Base-by-base conservation (phyloP, 2,888 invertebrate genomes). In the Pristionchus arcanus region DNA sequence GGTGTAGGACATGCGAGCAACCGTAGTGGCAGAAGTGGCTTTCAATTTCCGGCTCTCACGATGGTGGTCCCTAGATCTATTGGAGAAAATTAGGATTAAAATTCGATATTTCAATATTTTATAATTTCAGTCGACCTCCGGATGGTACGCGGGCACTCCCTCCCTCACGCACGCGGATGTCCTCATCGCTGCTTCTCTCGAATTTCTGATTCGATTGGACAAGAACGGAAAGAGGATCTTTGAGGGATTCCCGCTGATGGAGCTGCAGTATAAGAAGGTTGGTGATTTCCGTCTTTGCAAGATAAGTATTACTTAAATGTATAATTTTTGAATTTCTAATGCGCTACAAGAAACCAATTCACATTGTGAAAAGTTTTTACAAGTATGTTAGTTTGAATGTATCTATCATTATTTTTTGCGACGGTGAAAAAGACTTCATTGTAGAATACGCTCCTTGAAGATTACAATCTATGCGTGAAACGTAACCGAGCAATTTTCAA, bases 81-180 rank as follows among this genome's bases (percentile, higher is more conserved):
- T n/a, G n/a, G n/a, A n/a, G n/a, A n/a, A n/a, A n/a, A n/a, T n/a
- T n/a, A n/a, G 42, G 11, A 49, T 49, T 7, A 11, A 7, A 49
- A 49, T 11, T 9, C 9, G 11, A n/a, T 25, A 11, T 63, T n/a
- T n/a, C n/a, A n/a, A n/a, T n/a, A n/a, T n/a, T n/a, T n/a, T n/a
- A n/a, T n/a, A n/a, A n/a, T 71, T 49, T 1, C n/a, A 81, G 81
- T 81, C 81, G 11, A 42, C 81, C n/a, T 42, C 81, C 49, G 81
- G 49, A 1, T 81, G 81, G 81, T 42, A 34, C 42, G 81, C 81
- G 28, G 25, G 25, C n/a, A 81, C 81, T 49, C 81, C 42, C 49
- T 19, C 1, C 3, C 71, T 71, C 31, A 81, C 81, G 2, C 55
- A 55, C 28, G 83, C 83, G 9, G 83, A 83, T 28, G 53, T 55